Conservation (phyloP, 2,113 vertebrate genomes). For the Gnathonemus longibarbis region DNA sequence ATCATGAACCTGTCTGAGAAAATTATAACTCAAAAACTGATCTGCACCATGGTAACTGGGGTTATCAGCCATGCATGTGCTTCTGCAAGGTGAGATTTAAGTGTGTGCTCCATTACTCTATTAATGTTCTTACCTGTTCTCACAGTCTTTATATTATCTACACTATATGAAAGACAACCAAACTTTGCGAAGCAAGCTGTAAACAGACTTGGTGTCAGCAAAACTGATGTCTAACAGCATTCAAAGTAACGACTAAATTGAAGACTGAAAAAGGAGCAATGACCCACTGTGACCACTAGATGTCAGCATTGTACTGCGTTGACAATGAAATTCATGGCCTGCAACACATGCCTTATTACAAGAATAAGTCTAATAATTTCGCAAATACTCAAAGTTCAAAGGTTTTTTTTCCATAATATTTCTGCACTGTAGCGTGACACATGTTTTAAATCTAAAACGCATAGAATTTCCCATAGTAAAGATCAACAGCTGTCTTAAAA, state of each 20-base stretch:
- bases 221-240: neutral
- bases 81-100: neutral
- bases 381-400: conserved; percentile 1
- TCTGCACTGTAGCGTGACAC: conserved; percentile 36
- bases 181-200: neutral
- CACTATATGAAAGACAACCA: neutral
- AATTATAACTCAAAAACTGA: too few species aligned
- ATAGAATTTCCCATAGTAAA: conserved; percentile 47
- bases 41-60: neutral
- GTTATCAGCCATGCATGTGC: neutral
- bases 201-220: neutral
- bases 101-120: neutral
- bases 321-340: neutral
- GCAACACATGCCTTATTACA: neutral
- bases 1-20: too few species aligned
- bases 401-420: neutral
- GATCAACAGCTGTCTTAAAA: conserved; percentile 46
- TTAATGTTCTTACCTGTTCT: neutral
- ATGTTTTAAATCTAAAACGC: conserved; percentile 57
- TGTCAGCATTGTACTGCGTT: conserved; percentile 39
- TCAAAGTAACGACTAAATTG: neutral
- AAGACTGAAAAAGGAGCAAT: neutral
- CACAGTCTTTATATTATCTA: neutral
- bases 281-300: conserved; percentile 38
- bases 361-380: neutral